Evolutionary conservation across 1,140 invertebrate species (phyloP).

Genomic region (Oedothorax gibbosus): DNA sequence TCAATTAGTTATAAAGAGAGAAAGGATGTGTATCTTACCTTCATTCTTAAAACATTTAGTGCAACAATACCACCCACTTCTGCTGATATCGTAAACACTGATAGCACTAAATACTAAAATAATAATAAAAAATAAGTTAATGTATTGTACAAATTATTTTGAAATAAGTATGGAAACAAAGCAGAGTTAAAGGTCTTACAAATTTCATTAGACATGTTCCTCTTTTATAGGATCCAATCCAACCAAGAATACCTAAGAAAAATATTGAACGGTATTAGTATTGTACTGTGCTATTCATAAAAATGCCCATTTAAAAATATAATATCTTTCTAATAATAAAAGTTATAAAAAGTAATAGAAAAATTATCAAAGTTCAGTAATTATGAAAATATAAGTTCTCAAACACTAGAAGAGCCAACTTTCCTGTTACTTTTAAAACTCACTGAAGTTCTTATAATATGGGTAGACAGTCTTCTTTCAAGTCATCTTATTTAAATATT

Average conservation of each 20-base stretch:
- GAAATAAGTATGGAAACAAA: neutral
- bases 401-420: too few relatives aligned
- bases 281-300: neutral
- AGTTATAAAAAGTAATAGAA: neutral
- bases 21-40: conserved; percentile 62
- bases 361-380: too few relatives aligned
- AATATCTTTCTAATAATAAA: too few relatives aligned
- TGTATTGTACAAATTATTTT: neutral
- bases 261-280: conserved; percentile 30
- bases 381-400: too few relatives aligned
- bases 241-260: conserved; percentile 60
- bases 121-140: neutral
- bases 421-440: too few relatives aligned
- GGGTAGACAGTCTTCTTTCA: too few relatives aligned
- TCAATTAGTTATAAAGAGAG: too few relatives aligned
- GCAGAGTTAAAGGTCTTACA: conserved; percentile 20
- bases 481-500: too few relatives aligned
- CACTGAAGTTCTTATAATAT: too few relatives aligned
- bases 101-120: conserved; percentile 67
- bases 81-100: conserved; percentile 66
- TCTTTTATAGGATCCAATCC: conserved; percentile 63
- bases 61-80: conserved; percentile 69
- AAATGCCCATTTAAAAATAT: too few relatives aligned
- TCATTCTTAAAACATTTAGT: conserved; percentile 67
- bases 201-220: conserved; percentile 62